Evolutionary conservation across 1,140 invertebrate species (phyloP).

Genomic region (Neodiprion virginianus): DNA sequence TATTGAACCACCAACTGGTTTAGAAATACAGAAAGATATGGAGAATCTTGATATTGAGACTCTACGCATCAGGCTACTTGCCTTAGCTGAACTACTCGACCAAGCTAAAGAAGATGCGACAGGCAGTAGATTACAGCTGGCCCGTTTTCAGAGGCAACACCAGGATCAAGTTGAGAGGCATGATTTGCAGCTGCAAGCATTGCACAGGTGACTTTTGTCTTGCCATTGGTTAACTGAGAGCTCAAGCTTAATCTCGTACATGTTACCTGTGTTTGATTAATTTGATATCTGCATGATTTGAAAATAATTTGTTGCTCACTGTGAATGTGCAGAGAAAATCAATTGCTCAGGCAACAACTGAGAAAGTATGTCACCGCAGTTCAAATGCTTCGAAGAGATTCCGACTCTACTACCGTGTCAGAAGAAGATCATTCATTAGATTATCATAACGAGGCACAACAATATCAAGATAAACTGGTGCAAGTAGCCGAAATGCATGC

Average conservation of each 20-base stretch:
- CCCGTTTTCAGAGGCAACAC: constrained; percentile 56
- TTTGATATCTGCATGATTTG: no score
- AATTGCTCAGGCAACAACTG: constrained; percentile 85
- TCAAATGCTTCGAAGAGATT: constrained; percentile 78
- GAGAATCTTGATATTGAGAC: constrained; percentile 49
- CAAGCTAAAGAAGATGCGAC: constrained; percentile 54
- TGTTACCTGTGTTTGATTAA: no score
- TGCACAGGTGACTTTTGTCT: constrained; percentile 43
- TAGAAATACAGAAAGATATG: constrained; percentile 39
- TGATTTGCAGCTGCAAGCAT: constrained; percentile 55
- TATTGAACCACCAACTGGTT: constrained; percentile 46
- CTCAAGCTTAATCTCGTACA: no score
- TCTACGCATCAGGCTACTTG: constrained; percentile 47
- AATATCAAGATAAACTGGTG: constrained; percentile 89
- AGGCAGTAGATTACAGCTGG: constrained; percentile 49
- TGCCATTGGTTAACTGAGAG: not conserved
- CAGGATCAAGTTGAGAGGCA: constrained; percentile 58
- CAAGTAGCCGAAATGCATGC: constrained; percentile 97
- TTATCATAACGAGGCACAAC: constrained; percentile 76
- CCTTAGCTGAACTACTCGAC: constrained; percentile 53
- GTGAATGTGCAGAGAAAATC: constrained; percentile 76
- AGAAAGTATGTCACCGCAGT: constrained; percentile 90
- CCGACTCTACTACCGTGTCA: constrained; percentile 50
- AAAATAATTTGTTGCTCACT: no score
- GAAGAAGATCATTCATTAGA: constrained; percentile 57